Evolutionary conservation across 53 echinoderm and acorn worm genomes (phyloP), one percentile per base, ranked within the genome.

Genomic region (Echinometra lucunter): DNA sequence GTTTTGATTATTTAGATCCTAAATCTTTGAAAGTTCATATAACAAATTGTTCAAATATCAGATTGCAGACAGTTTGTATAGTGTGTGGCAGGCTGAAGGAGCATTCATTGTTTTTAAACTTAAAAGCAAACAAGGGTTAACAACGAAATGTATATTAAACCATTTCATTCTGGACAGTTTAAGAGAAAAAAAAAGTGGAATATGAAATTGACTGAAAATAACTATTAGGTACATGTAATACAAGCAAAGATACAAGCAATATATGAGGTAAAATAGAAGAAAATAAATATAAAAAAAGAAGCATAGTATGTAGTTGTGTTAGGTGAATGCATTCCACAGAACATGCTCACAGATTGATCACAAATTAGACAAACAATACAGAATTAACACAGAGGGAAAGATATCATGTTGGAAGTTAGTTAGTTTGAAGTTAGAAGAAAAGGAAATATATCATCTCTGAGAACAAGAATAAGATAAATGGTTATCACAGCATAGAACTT

Each of bases 361-460:
- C 27, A 85, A 2, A 82, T 19, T 18, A 83, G 49, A 45, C 45
- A 85, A 21, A 85, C 85, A 85, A 28, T 3, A 47, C 85, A 85
- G 28, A 49, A 47, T 40, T 40, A 19, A 78, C 78, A 78, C 78
- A 78, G 28, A 85, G 45, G 85, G 85, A 30, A 85, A 85, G 44
- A 78, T 40, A 78, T 42, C 78, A 25, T 85, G 49, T 85, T n/a
- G 1, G 13, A 44, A 81, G 19, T n/a, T n/a, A n/a, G n/a, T n/a
- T n/a, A n/a, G 49, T 85, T n/a, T 1, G 13, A 44, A 81, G 19
- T 44, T 38, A 81, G 81, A 11, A 42, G 17, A 81, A 44, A 42
- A 25, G 69, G 44, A 44, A 85, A 85, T 3, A 85, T 16, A n/a
- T 47, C 53, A 45, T 85, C 85, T n/a, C 28, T 85, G 45, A 49